phyloP scores from a whole-genome alignment of 2,888 invertebrate genomes.

The Alcis repandata region DNA sequence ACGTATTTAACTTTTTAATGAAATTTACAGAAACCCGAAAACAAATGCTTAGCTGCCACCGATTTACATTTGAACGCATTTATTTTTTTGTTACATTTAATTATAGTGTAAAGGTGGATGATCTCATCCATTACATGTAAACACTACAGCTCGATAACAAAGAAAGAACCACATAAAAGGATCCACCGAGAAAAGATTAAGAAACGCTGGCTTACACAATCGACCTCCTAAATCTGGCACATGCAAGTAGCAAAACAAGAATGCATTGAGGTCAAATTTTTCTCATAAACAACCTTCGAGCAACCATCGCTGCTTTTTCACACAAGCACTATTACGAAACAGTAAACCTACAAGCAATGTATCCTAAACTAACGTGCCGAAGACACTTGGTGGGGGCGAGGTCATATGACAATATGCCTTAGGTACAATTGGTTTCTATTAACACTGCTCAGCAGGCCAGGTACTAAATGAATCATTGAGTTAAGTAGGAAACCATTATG shows the following conservation, averaged over 20 bases:
- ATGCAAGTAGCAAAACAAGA: slow-evolving; percentile 57
- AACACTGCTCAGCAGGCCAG: slow-evolving; percentile 51
- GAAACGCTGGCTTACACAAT: slow-evolving; percentile 51
- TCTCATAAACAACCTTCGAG: slow-evolving; percentile 72
- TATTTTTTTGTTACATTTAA: neutral
- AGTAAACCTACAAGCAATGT: slow-evolving; percentile 61
- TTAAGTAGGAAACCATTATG: slow-evolving; percentile 67
- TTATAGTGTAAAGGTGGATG: neutral
- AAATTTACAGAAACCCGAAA: too few species aligned
- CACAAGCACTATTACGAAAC: slow-evolving; percentile 62
- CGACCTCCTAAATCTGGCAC: slow-evolving; percentile 56
- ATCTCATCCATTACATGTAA: neutral
- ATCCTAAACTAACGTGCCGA: slow-evolving; percentile 62
- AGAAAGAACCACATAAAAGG: slow-evolving; percentile 14
- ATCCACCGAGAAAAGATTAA: slow-evolving; percentile 22
- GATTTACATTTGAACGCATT: neutral
- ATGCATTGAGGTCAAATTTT: slow-evolving; percentile 70
- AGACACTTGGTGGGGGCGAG: slow-evolving; percentile 71
- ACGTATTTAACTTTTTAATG: neutral
- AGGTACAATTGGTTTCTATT: slow-evolving; percentile 62
- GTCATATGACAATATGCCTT: slow-evolving; percentile 65
- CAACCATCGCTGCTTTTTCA: slow-evolving; percentile 59
- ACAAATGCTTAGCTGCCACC: neutral
- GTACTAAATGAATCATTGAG: slow-evolving; percentile 61
- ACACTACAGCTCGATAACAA: slow-evolving; percentile 4